Evolutionary conservation across 2,888 invertebrate genomes (phyloP).

Genomic region (Lasioglossum pauxillum): DNA sequence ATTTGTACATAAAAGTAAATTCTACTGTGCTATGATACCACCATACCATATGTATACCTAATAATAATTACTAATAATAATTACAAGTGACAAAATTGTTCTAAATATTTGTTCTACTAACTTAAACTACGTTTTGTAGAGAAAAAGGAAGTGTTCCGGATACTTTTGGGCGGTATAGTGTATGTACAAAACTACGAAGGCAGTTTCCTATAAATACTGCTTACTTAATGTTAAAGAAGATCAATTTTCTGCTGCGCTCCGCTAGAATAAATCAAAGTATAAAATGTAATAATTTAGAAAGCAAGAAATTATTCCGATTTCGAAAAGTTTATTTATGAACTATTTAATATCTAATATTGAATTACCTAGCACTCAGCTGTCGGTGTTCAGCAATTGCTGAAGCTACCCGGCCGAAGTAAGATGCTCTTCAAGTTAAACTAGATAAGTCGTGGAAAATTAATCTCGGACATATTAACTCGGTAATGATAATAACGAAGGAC

Average conservation of each 20-base stretch:
- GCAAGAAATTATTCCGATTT: background rate
- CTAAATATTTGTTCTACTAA: too few relatives aligned
- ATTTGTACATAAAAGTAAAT: too few relatives aligned
- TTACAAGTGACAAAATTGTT: too few relatives aligned
- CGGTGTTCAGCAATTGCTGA: constrained; percentile 20
- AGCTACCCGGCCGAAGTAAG: constrained; percentile 36
- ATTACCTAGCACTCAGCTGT: constrained; percentile 15
- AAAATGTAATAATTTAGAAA: background rate
- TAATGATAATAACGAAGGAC: constrained; percentile 57
- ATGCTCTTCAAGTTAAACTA: constrained; percentile 55
- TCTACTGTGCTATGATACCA: too few relatives aligned
- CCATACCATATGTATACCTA: too few relatives aligned
- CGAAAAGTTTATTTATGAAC: constrained; percentile 2
- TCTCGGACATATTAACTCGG: constrained; percentile 38
- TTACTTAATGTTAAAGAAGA: background rate
- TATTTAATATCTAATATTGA: constrained; percentile 11
- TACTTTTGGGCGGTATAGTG: too few relatives aligned
- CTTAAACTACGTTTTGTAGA: too few relatives aligned
- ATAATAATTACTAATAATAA: too few relatives aligned
- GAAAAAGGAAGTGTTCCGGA: too few relatives aligned
- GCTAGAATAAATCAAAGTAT: background rate
- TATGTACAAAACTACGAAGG: background rate
- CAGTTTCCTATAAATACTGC: background rate
- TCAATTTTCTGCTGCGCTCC: background rate
- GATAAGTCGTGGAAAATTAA: constrained; percentile 65